These are phyloP conservation scores for Delia radicum DNA, from an alignment of 1,140 invertebrate genomes.

Conservation along the genomic window DNA sequence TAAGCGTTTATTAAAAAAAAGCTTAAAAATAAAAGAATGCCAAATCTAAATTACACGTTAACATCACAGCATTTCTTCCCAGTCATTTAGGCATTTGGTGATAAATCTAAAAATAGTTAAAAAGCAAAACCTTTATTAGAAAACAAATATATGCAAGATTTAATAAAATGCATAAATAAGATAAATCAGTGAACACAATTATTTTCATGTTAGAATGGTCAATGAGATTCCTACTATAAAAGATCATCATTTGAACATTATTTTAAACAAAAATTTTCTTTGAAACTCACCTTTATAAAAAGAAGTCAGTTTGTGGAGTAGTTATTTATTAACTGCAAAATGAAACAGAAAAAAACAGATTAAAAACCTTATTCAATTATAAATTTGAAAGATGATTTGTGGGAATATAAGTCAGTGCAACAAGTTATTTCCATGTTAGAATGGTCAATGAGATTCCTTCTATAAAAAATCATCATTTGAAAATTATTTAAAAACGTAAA, in stretches of 20 bases:
- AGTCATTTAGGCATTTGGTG: no score
- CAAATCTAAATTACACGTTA: no score
- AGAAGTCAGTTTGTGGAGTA: no score
- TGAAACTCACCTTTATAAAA: neutral
- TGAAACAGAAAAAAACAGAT: neutral
- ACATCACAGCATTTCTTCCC: no score
- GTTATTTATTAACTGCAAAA: neutral
- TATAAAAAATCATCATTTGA: conserved; percentile 43
- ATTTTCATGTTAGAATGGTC: conserved; percentile 57
- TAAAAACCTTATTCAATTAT: neutral
- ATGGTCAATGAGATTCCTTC: conserved; percentile 66
- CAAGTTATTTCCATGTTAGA: conserved; percentile 52
- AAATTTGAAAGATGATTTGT: neutral
- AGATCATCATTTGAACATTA: conserved; percentile 38
- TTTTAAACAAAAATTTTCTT: neutral
- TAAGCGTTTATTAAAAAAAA: no score
- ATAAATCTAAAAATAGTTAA: no score
- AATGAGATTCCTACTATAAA: conserved; percentile 64
- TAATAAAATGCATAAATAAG: neutral
- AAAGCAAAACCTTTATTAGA: no score
- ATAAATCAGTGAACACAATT: conserved; percentile 29
- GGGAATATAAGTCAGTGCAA: conserved; percentile 14
- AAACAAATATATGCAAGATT: no score
- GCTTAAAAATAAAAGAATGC: no score
- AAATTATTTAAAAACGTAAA: no score